These are phyloP conservation scores for Limnephilus marmoratus DNA, from an alignment of 2,888 invertebrate genomes.

Conservation along the genomic window DNA sequence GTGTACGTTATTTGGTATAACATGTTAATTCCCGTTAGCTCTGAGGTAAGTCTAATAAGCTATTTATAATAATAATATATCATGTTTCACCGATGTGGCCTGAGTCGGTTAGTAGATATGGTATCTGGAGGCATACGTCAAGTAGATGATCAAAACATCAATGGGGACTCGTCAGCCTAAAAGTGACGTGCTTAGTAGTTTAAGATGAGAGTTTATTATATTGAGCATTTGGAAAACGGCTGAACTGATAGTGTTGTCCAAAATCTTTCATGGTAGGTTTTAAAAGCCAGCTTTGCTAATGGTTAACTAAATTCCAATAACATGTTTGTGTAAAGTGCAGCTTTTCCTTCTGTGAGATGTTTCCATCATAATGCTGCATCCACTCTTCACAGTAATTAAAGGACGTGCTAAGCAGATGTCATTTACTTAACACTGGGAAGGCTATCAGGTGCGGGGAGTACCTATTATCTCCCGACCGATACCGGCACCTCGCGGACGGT, in stretches of 20 bases:
- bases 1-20: background rate
- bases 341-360: background rate
- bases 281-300: background rate
- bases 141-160: constrained; percentile 14
- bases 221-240: background rate
- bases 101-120: background rate
- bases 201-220: background rate
- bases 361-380: background rate
- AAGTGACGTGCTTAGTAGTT: background rate
- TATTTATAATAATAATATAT: constrained; percentile 17
- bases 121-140: constrained; percentile 24
- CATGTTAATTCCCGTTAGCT: constrained; percentile 26
- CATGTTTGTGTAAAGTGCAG: background rate
- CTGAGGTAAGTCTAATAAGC: background rate
- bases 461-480: constrained; percentile 8
- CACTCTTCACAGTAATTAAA: background rate
- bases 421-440: constrained; percentile 28
- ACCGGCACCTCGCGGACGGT: constrained; percentile 38
- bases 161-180: constrained; percentile 8
- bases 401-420: constrained; percentile 50
- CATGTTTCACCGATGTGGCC: constrained; percentile 12
- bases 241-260: background rate
- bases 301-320: background rate
- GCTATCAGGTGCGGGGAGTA: constrained; percentile 7
- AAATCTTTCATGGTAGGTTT: background rate